Evolutionary conservation across 2,888 invertebrate species (phyloP).

Genomic region (Drosophila siamana): DNA sequence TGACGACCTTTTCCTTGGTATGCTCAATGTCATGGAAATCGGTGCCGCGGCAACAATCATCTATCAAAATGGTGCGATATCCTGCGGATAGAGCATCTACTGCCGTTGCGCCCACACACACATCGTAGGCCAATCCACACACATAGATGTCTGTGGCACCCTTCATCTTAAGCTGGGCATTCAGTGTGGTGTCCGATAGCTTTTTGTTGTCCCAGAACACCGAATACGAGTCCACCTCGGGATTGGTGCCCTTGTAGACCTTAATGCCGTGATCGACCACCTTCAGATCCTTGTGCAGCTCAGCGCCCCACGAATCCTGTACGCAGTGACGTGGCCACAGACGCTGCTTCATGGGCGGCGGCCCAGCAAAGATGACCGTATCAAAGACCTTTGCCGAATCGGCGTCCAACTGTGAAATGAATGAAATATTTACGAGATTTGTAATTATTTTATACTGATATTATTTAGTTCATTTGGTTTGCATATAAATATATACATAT

Average conservation of each 20-base stretch:
- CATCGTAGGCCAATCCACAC: constrained; percentile 97
- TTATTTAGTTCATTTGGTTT: too few relatives aligned
- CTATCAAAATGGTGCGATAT: constrained; percentile 94
- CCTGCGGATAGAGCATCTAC: constrained; percentile 95
- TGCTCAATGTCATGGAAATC: constrained; percentile 93
- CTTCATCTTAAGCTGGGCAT: constrained; percentile 91
- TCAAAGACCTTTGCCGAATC: constrained; percentile 94
- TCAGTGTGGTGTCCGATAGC: constrained; percentile 93
- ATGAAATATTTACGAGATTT: not conserved
- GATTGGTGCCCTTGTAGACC: constrained; percentile 96
- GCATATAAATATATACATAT: too few relatives aligned
- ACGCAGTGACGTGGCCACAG: constrained; percentile 99
- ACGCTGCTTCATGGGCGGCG: constrained; percentile 93
- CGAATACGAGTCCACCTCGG: constrained; percentile 98
- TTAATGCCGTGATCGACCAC: constrained; percentile 91
- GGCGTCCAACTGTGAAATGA: constrained; percentile 87
- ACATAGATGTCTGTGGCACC: constrained; percentile 96
- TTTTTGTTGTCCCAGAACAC: constrained; percentile 99
- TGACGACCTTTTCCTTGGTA: constrained; percentile 91
- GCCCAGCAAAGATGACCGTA: constrained; percentile 96
- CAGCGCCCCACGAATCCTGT: constrained; percentile 97
- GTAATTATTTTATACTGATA: not conserved
- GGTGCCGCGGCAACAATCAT: constrained; percentile 96
- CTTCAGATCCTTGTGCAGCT: constrained; percentile 95
- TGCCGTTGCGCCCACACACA: constrained; percentile 96